phyloP scores from a whole-genome alignment of 2,797 vertebrate species.

The Diplodus sargus region DNA sequence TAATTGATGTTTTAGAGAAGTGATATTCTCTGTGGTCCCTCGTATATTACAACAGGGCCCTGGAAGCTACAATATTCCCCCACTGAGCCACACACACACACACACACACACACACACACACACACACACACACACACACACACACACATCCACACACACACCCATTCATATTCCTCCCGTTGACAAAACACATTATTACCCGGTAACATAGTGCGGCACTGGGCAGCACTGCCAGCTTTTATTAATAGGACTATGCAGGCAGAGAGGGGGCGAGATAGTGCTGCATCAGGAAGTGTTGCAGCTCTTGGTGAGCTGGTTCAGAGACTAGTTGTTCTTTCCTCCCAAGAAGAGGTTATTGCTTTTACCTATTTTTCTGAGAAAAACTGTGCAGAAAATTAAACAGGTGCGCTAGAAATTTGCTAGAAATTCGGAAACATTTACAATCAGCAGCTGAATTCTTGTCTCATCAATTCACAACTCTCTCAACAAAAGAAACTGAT shows the following conservation, averaged over 20 bases:
- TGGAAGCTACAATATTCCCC: slow-evolving; percentile 73
- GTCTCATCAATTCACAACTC: background rate
- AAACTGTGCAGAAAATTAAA: slow-evolving; percentile 3
- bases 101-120: slow-evolving; percentile 49
- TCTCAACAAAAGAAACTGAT: slow-evolving; percentile 1
- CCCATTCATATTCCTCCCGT: slow-evolving; percentile 68
- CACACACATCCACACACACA: slow-evolving; percentile 46
- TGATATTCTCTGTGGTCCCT: slow-evolving; percentile 75
- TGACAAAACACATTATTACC: slow-evolving; percentile 80
- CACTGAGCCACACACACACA: slow-evolving; percentile 42
- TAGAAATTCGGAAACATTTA: slow-evolving; percentile 1
- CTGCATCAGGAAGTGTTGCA: slow-evolving; percentile 55
- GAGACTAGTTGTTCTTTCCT: slow-evolving; percentile 46
- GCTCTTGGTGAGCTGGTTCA: slow-evolving; percentile 47
- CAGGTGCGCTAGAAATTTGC: background rate
- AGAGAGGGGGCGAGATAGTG: slow-evolving; percentile 40
- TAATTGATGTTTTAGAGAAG: slow-evolving; percentile 77
- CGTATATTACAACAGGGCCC: slow-evolving; percentile 76
- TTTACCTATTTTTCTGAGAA: background rate
- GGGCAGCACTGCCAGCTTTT: slow-evolving; percentile 71
- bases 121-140: slow-evolving; percentile 47
- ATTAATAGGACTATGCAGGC: slow-evolving; percentile 74
- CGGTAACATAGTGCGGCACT: slow-evolving; percentile 68
- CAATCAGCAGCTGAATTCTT: background rate
- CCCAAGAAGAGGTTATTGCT: slow-evolving; percentile 18